Conservation (phyloP, 2,797 vertebrate species). For the Sebastes taczanowskii region DNA sequence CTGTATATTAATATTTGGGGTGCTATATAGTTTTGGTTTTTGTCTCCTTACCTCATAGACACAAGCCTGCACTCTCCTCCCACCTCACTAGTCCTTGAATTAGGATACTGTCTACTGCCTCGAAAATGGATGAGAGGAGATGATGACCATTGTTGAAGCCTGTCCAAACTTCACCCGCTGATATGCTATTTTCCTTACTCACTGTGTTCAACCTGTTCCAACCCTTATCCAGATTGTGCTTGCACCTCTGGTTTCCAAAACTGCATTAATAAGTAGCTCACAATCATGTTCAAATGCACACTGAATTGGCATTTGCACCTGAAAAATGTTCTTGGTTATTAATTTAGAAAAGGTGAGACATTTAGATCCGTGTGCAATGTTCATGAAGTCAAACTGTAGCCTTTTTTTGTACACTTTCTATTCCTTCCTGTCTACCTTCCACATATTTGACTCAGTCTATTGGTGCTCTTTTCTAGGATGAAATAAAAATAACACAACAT, state of each 20-base stretch:
- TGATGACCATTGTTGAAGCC: neutral
- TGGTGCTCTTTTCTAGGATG: neutral
- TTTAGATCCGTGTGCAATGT: neutral
- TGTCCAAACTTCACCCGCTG: neutral
- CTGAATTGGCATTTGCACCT: neutral
- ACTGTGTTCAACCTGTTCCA: neutral
- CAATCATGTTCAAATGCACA: neutral
- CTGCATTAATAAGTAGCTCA: neutral
- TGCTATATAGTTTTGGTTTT: neutral
- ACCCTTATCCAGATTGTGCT: neutral
- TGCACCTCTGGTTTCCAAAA: conserved; percentile 3
- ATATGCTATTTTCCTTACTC: neutral
- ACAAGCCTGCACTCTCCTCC: neutral
- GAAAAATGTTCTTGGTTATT: neutral
- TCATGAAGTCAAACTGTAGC: neutral
- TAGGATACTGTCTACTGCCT: neutral
- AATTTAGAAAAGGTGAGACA: neutral
- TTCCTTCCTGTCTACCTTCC: neutral
- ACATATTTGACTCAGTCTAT: neutral
- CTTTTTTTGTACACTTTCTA: neutral
- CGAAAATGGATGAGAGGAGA: neutral
- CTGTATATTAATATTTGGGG: neutral
- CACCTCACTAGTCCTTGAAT: neutral
- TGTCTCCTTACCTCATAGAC: neutral
- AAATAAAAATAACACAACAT: neutral